A percentile compares a stretch with the other conserved stretches of the same genome.
phyloP scores from a whole-genome alignment of 1,140 invertebrate genomes.

The Globodera rostochiensis region DNA sequence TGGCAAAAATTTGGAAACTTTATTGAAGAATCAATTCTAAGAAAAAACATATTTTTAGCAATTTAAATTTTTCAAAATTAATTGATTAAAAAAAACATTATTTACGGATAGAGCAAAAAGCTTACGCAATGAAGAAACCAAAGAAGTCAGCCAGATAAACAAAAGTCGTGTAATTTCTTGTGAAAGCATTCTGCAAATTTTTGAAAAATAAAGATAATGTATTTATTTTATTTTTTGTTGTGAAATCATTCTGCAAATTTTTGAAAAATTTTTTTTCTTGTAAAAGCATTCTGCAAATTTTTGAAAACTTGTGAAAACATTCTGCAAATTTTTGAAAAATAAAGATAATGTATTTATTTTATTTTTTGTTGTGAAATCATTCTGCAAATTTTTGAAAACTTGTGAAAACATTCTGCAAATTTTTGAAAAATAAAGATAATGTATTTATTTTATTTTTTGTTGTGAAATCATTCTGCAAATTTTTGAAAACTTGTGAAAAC shows the following conservation, averaged over 20 bases:
- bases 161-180: constrained; percentile 42
- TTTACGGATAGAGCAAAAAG: constrained; percentile 3
- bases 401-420: no score
- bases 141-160: constrained; percentile 40
- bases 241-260: no score
- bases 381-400: no score
- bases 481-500: background rate
- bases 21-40: background rate
- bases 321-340: no score
- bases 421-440: no score
- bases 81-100: constrained; percentile 7
- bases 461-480: constrained; percentile 27
- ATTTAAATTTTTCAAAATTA: constrained; percentile 11
- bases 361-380: no score
- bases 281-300: constrained; percentile 18
- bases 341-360: no score
- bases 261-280: background rate
- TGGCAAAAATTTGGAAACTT: no score
- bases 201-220: no score
- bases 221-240: no score
- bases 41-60: background rate
- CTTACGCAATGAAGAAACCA: constrained; percentile 38
- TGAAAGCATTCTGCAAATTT: constrained; percentile 27
- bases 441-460: no score
- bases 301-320: no score